Conservation (phyloP, 2,797 vertebrate genomes). For the Eutrigla gurnardus region DNA sequence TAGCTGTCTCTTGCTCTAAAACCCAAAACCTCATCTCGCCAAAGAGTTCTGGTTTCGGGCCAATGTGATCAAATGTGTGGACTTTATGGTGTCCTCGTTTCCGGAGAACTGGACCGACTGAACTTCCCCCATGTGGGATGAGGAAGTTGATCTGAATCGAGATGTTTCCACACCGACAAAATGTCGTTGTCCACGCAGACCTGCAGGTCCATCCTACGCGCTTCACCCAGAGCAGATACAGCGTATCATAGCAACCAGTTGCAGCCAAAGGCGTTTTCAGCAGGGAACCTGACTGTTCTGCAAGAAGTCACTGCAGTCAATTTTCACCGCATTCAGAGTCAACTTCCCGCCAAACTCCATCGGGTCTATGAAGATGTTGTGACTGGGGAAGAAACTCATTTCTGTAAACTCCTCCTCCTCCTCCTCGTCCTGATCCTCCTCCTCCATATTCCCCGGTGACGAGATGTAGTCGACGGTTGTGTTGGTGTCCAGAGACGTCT, state of each 20-base stretch:
- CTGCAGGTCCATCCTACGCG: too few species aligned
- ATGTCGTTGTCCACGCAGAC: too few species aligned
- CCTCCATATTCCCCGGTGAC: conserved; percentile 57
- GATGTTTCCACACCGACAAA: too few species aligned
- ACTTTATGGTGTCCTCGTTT: too few species aligned
- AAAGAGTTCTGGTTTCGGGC: conserved; percentile 18
- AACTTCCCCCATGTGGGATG: too few species aligned
- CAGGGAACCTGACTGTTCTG: conserved; percentile 29
- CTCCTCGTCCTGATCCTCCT: conserved; percentile 58
- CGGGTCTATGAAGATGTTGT: conserved; percentile 56
- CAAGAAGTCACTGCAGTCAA: conserved; percentile 80
- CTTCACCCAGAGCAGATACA: too few species aligned
- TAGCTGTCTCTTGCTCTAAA: conserved; percentile 7
- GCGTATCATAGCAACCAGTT: too few species aligned
- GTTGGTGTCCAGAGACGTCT: conserved; percentile 66
- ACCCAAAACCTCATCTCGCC: background rate
- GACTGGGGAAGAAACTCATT: conserved; percentile 70
- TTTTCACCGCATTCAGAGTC: conserved; percentile 88
- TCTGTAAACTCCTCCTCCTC: conserved; percentile 22
- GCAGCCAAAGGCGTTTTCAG: too few species aligned
- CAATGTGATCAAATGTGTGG: too few species aligned
- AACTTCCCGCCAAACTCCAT: conserved; percentile 77
- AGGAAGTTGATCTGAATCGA: too few species aligned
- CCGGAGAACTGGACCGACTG: too few species aligned
- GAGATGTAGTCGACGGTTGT: conserved; percentile 74